Evolutionary conservation across 30 jellyfish, hydroid and myxozoan species (phyloP).

Genomic region (Mastigias papua): DNA sequence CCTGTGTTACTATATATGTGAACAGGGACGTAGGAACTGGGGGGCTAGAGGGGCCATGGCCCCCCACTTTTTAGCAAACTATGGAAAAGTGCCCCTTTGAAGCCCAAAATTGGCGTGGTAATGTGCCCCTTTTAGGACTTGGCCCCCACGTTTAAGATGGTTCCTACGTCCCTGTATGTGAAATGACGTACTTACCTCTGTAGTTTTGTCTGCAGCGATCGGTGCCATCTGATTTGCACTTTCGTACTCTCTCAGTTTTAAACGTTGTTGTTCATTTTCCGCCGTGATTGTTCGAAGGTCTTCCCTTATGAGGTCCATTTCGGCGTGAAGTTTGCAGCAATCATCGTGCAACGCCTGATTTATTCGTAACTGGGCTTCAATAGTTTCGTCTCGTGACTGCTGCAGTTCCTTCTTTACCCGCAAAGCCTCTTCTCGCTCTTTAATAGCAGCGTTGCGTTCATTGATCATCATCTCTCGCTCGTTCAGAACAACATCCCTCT

Average conservation of each 20-base stretch:
- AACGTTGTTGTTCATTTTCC: conserved; percentile 23
- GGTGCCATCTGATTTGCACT: conserved; percentile 45
- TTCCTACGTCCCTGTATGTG: no score
- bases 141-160: no score
- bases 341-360: conserved; percentile 69
- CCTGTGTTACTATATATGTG: no score
- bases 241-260: conserved; percentile 43
- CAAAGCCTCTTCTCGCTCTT: conserved; percentile 84
- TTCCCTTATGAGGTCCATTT: conserved; percentile 59
- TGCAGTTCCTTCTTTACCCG: conserved; percentile 76
- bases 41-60: no score
- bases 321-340: conserved; percentile 45
- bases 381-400: conserved; percentile 74
- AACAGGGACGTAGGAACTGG: no score
- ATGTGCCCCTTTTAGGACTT: no score
- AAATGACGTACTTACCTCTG: not conserved
- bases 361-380: conserved; percentile 76
- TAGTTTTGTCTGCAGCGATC: not conserved
- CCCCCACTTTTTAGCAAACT: no score
- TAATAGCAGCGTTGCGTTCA: conserved; percentile 65
- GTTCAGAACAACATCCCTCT: conserved; percentile 50
- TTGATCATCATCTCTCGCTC: conserved; percentile 82
- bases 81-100: no score
- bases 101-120: no score
- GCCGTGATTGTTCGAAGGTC: conserved; percentile 32